Evolutionary conservation across 2,113 vertebrate genomes (phyloP).

Genomic region (Brachirus orientalis): DNA sequence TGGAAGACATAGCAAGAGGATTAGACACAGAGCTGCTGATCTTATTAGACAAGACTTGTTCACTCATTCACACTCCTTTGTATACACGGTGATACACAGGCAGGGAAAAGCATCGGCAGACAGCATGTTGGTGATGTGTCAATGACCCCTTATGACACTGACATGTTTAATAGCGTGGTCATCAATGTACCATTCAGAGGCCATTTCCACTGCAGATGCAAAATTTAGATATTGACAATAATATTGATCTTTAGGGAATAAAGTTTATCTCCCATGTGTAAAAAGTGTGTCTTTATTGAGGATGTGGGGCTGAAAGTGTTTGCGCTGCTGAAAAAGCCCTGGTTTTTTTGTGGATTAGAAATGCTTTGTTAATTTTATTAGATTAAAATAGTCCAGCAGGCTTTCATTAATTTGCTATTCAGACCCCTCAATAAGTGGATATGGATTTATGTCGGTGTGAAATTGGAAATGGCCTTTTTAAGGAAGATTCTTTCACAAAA

Average conservation of each 20-base stretch:
- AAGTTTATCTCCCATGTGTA: background rate
- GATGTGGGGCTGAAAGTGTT: background rate
- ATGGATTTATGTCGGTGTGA: conserved; percentile 7
- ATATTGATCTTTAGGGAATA: background rate
- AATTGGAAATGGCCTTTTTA: conserved; percentile 3
- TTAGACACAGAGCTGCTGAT: conserved; percentile 13
- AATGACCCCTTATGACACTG: background rate
- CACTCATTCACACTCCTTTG: conserved; percentile 1
- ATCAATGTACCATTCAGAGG: background rate
- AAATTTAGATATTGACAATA: background rate
- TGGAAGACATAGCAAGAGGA: conserved; percentile 25
- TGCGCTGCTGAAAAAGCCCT: background rate
- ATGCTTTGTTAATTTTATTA: conserved; percentile 59
- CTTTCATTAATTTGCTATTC: conserved; percentile 44
- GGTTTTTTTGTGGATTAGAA: conserved; percentile 58
- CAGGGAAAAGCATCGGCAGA: conserved; percentile 4
- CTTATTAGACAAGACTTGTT: conserved; percentile 44
- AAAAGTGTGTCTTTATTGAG: background rate
- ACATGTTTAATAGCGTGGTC: background rate
- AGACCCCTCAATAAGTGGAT: conserved; percentile 27
- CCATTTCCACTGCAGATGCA: background rate
- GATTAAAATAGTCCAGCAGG: conserved; percentile 33
- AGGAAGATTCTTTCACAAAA: too few relatives aligned
- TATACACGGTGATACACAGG: too few relatives aligned
- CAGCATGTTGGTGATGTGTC: background rate